Conservation (phyloP, 2,888 invertebrate species). For the Hydroisotoma schaefferi region DNA sequence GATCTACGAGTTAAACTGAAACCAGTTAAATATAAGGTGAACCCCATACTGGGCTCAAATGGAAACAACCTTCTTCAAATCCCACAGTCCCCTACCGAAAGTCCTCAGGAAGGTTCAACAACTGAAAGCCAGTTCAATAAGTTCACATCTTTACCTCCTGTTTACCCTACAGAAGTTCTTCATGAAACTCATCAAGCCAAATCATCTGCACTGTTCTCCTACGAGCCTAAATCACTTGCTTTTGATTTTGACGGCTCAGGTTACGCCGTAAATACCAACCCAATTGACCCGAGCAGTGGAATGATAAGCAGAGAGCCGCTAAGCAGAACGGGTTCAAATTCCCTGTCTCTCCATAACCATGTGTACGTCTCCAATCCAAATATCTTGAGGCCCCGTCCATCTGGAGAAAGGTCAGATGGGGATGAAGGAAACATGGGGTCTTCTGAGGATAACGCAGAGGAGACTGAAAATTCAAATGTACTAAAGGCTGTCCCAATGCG, state of each 20-base stretch:
- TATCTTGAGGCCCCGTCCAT: slow-evolving; percentile 21
- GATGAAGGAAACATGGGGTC: slow-evolving; percentile 6
- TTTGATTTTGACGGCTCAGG: slow-evolving; percentile 32
- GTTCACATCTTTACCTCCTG: slow-evolving; percentile 37
- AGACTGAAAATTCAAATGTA: background rate
- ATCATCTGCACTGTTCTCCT: slow-evolving; percentile 36
- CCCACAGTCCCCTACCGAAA: slow-evolving; percentile 24
- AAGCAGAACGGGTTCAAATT: slow-evolving; percentile 35
- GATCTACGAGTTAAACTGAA: slow-evolving; percentile 47
- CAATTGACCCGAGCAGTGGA: slow-evolving; percentile 7
- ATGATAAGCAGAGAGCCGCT: slow-evolving; percentile 26
- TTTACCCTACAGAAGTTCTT: slow-evolving; percentile 36
- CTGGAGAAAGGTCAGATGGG: slow-evolving; percentile 17
- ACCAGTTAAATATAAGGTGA: slow-evolving; percentile 46
- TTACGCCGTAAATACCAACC: background rate
- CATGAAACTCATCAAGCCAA: slow-evolving; percentile 36
- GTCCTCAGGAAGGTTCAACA: background rate
- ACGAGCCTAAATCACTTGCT: slow-evolving; percentile 41
- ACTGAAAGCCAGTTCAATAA: slow-evolving; percentile 7
- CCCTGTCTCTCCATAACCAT: slow-evolving; percentile 34
- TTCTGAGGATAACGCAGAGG: background rate
- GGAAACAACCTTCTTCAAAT: slow-evolving; percentile 13
- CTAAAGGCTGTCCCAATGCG: background rate
- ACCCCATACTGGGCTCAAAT: slow-evolving; percentile 29
- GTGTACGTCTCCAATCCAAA: slow-evolving; percentile 40